phyloP scores from a whole-genome alignment of 2,888 invertebrate genomes.

The Scaptomyza flava region DNA sequence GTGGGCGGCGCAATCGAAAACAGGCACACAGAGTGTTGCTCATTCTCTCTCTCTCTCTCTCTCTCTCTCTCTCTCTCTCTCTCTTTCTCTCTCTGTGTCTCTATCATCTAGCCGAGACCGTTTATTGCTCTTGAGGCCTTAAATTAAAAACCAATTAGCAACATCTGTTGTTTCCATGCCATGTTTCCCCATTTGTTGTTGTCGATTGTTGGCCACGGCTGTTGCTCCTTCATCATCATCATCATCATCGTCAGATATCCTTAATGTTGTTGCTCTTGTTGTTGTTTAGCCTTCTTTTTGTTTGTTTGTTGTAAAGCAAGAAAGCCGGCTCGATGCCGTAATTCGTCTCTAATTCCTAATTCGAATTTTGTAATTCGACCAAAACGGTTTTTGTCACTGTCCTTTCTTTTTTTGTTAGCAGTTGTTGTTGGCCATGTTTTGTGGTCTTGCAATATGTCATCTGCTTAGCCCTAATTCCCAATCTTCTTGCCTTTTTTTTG shows the following conservation, averaged over 20 bases:
- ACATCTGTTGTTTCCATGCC: constrained; percentile 55
- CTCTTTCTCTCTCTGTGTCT: not conserved
- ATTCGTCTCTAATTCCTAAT: constrained; percentile 64
- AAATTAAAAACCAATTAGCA: constrained; percentile 69
- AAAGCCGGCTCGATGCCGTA: constrained; percentile 27
- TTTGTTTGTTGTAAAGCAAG: not conserved
- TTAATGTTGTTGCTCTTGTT: not conserved
- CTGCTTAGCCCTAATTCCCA: constrained; percentile 4
- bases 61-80: not conserved
- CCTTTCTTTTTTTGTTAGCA: constrained; percentile 17
- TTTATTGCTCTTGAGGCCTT: constrained; percentile 69
- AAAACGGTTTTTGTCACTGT: constrained; percentile 50
- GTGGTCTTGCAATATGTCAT: constrained; percentile 54
- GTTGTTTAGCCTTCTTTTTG: not conserved
- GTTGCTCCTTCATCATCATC: constrained; percentile 25
- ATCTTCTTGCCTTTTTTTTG: not conserved
- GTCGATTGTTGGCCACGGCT: constrained; percentile 8
- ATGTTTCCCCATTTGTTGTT: constrained; percentile 55
- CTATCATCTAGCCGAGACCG: constrained; percentile 26
- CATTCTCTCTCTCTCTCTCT: not conserved
- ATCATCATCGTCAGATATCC: constrained; percentile 22
- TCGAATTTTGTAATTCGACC: constrained; percentile 59
- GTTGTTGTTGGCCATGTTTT: constrained; percentile 38
- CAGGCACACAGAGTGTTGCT: not conserved
- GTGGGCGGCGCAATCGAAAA: constrained; percentile 10